phyloP scores from a whole-genome alignment of 2,797 vertebrate species.

The Sparidentex hasta region DNA sequence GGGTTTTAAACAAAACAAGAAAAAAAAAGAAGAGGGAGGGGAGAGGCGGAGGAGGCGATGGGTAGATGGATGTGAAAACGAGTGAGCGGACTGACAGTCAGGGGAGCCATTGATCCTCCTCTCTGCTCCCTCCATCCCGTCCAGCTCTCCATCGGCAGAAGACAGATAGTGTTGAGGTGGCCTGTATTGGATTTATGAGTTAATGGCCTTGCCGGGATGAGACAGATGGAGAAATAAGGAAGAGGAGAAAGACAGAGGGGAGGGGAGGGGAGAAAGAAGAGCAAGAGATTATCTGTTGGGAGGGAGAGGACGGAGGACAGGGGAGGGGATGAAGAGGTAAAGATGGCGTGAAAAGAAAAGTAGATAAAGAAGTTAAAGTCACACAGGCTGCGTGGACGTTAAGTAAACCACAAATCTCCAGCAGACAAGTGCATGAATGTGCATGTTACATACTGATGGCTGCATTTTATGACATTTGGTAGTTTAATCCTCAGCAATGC shows the following conservation, averaged over 20 bases:
- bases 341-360: not conserved
- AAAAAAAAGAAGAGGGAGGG: not conserved
- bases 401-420: not conserved
- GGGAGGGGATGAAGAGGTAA: slow-evolving; percentile 7
- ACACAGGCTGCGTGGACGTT: not conserved
- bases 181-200: slow-evolving; percentile 90
- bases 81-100: slow-evolving; percentile 85
- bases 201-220: slow-evolving; percentile 86
- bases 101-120: slow-evolving; percentile 85
- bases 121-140: slow-evolving; percentile 73
- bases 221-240: slow-evolving; percentile 80
- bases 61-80: slow-evolving; percentile 88
- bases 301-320: slow-evolving; percentile 24
- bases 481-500: too few relatives aligned
- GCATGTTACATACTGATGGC: not conserved
- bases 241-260: slow-evolving; percentile 54
- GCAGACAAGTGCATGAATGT: not conserved
- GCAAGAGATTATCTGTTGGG: slow-evolving; percentile 41
- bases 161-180: slow-evolving; percentile 88
- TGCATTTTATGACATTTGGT: too few relatives aligned
- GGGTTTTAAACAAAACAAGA: slow-evolving; percentile 56
- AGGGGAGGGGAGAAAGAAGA: slow-evolving; percentile 25
- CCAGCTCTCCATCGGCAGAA: slow-evolving; percentile 76
- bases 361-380: not conserved
- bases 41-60: slow-evolving; percentile 45